Evolutionary conservation across 2,113 vertebrate genomes (phyloP), one percentile per base, ranked within the genome.

Genomic region (Lepisosteus oculatus): DNA sequence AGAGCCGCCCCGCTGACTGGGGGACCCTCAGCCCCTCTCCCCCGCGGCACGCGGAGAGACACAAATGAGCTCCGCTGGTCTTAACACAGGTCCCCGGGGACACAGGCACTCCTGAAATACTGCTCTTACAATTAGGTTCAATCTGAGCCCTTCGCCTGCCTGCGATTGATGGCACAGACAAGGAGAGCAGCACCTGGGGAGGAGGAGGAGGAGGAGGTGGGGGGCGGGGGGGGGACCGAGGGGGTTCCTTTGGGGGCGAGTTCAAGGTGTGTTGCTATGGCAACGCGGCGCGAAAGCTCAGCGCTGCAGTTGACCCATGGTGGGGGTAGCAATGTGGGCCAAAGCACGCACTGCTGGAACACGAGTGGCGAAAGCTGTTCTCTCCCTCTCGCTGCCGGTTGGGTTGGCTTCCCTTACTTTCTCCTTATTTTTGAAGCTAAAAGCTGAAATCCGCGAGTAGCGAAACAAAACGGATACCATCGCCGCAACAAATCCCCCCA

Each of bases 211-310:
- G 61, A 45, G 75, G 66, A 72, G 63, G 14, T 7, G 61, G 43
- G 41, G 61, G 57, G 63, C 14, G 11, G 55, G 13, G 85, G 85
- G 94, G 93, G 93, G 94, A 90, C 90, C 86, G 89, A 91, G 84
- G 90, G 92, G 86, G 90, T 88, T 90, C 95, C 95, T 94, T 92
- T 61, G 91, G 92, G 93, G 95, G 91, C 87, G 83, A 82, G 90
- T 92, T 90, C 87, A 95, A 95, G 96, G 96, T 97, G 95, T 95
- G 97, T 98, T 97, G 91, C 95, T 87, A 96, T 95, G 90, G 93
- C 87, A 92, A 99, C 95, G 71, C 81, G 75, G 90, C 93, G 93
- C 91, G 92, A 83, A 76, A 90, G 92, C 88, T 93, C 90, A 90
- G 93, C 93, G 91, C 94, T 92, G 92, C 95, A 94, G 93, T 95